These are phyloP conservation scores for Paragorgia papillata DNA, from an alignment of 92 coral and sea anemone genomes.

Conservation along the genomic window DNA sequence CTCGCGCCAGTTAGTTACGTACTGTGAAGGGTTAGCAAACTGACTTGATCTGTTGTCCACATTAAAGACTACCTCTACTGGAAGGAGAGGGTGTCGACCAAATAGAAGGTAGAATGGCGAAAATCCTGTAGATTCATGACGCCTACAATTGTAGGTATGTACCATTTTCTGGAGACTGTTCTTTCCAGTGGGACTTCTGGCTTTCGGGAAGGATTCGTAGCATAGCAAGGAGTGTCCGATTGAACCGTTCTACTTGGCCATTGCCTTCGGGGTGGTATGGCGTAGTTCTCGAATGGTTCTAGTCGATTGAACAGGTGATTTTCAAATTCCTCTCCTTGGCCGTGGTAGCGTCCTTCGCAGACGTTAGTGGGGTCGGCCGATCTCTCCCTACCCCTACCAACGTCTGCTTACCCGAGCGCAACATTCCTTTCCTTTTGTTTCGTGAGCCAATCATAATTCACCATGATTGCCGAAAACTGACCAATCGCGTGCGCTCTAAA, in stretches of 20 bases:
- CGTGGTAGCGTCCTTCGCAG: too few relatives aligned
- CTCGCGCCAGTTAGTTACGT: constrained; percentile 41
- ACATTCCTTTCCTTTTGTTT: too few relatives aligned
- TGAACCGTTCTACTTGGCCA: constrained; percentile 47
- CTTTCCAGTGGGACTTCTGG: constrained; percentile 51
- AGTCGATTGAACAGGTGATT: constrained; percentile 41
- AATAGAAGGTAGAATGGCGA: constrained; percentile 52
- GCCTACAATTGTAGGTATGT: constrained; percentile 52
- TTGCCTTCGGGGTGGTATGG: constrained; percentile 55
- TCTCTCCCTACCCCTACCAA: too few relatives aligned
- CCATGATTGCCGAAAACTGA: too few relatives aligned
- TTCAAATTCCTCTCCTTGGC: constrained; percentile 51
- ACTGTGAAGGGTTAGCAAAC: constrained; percentile 2
- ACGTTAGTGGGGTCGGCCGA: too few relatives aligned
- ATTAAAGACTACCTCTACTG: constrained; percentile 23
- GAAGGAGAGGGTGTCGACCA: constrained; percentile 52
- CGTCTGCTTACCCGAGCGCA: too few relatives aligned
- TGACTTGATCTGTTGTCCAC: background rate
- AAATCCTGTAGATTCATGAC: constrained; percentile 56
- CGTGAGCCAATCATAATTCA: too few relatives aligned
- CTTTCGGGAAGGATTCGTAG: constrained; percentile 47
- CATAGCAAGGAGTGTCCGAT: constrained; percentile 46
- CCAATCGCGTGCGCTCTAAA: too few relatives aligned
- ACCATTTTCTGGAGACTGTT: constrained; percentile 41
- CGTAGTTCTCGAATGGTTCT: constrained; percentile 57